A percentile compares a stretch with the other conserved stretches of the same genome.
These are phyloP conservation scores for Cheilosia impressa DNA, from an alignment of 2,888 invertebrate species.

Conservation along the genomic window DNA sequence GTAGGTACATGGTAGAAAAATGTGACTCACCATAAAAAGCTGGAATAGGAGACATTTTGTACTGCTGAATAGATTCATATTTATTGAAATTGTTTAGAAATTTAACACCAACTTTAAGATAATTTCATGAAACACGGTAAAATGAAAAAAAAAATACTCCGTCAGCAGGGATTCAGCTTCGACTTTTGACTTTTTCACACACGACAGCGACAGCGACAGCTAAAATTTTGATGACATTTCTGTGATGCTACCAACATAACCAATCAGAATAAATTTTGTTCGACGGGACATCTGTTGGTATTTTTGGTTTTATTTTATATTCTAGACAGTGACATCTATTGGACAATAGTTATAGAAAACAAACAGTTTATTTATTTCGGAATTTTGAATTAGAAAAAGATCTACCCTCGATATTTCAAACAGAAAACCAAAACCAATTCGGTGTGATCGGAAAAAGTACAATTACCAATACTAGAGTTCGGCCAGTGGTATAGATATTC, in stretches of 20 bases:
- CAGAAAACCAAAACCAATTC: too few relatives aligned
- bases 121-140: conserved; percentile 57
- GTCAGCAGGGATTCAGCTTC: conserved; percentile 42
- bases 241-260: conserved; percentile 34
- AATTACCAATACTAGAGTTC: too few relatives aligned
- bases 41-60: conserved; percentile 78
- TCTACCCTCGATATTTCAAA: too few relatives aligned
- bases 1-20: not conserved
- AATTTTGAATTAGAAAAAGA: too few relatives aligned
- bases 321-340: too few relatives aligned
- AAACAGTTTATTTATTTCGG: too few relatives aligned
- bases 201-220: conserved; percentile 41
- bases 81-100: conserved; percentile 44
- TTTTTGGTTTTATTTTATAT: too few relatives aligned
- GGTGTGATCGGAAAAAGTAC: too few relatives aligned
- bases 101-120: conserved; percentile 31
- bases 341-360: too few relatives aligned
- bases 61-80: conserved; percentile 79
- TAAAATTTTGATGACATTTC: conserved; percentile 55
- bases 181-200: conserved; percentile 55
- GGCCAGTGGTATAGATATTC: too few relatives aligned
- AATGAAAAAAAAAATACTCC: conserved; percentile 44
- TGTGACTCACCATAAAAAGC: conserved; percentile 78
- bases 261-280: not conserved
- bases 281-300: conserved; percentile 34